phyloP scores from a whole-genome alignment of 2,113 vertebrate genomes.

The Tamias sibiricus region DNA sequence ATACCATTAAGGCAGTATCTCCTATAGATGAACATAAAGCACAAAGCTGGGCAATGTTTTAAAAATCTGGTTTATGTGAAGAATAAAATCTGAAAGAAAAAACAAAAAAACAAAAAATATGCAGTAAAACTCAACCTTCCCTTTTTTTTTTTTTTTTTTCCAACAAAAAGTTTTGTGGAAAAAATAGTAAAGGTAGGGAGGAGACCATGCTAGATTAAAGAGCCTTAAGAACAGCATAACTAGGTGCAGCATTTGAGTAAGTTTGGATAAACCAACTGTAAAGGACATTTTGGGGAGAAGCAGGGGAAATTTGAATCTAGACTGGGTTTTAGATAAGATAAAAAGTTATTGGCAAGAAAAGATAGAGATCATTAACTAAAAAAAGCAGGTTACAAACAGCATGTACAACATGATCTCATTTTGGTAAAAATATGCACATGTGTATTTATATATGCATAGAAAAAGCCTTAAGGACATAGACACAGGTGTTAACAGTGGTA shows the following conservation, averaged over 20 bases:
- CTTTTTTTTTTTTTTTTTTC: slow-evolving; percentile 10
- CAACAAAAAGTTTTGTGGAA: not conserved
- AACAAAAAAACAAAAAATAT: not conserved
- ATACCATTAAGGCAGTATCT: not conserved
- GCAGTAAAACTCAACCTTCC: not conserved
- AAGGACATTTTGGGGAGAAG: slow-evolving; percentile 37
- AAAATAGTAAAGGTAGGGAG: not conserved
- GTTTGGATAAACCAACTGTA: slow-evolving; percentile 57
- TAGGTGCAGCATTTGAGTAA: not conserved
- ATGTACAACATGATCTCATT: slow-evolving; percentile 36
- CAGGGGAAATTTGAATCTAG: slow-evolving; percentile 47
- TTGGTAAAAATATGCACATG: slow-evolving; percentile 24
- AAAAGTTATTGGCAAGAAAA: slow-evolving; percentile 61
- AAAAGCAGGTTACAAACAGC: slow-evolving; percentile 53
- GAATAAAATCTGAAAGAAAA: slow-evolving; percentile 19
- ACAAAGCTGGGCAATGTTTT: slow-evolving; percentile 30
- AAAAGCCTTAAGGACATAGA: slow-evolving; percentile 32
- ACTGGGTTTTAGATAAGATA: slow-evolving; percentile 55
- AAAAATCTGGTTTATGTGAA: slow-evolving; percentile 48
- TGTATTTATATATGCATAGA: slow-evolving; percentile 35
- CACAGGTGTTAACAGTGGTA: slow-evolving; percentile 33
- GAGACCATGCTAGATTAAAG: not conserved
- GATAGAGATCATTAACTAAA: slow-evolving; percentile 53
- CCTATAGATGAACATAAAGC: slow-evolving; percentile 56
- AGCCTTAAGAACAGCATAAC: not conserved